Evolutionary conservation across 2,888 invertebrate species (phyloP).

Genomic region (Patella ulyssiponensis): DNA sequence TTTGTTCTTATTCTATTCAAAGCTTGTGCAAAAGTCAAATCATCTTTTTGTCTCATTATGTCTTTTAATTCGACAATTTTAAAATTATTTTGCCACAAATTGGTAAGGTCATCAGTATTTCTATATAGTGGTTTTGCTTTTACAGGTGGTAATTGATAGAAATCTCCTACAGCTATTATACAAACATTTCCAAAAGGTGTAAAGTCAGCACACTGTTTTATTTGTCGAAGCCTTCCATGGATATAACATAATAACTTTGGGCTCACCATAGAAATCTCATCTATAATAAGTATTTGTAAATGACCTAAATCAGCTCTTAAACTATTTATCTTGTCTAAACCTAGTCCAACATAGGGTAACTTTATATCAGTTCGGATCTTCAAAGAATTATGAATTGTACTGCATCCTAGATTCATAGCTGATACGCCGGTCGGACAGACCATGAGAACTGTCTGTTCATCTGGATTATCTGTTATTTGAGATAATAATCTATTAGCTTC

Average conservation of each 20-base stretch:
- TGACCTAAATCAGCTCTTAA: slow-evolving; percentile 15
- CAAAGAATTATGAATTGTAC: slow-evolving; percentile 14
- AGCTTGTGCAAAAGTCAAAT: slow-evolving; percentile 17
- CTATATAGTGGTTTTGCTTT: not conserved
- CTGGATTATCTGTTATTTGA: slow-evolving; percentile 3
- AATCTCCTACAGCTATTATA: slow-evolving; percentile 21
- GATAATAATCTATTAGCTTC: slow-evolving; percentile 20
- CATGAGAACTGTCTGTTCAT: slow-evolving; percentile 17
- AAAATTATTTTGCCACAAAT: slow-evolving; percentile 22
- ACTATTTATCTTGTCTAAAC: slow-evolving; percentile 5
- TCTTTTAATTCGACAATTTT: slow-evolving; percentile 20
- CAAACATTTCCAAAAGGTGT: slow-evolving; percentile 18
- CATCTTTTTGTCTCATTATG: slow-evolving; percentile 15
- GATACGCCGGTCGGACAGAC: slow-evolving; percentile 10
- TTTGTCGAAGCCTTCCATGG: slow-evolving; percentile 23
- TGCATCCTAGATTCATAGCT: slow-evolving; percentile 13
- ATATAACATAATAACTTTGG: slow-evolving; percentile 16
- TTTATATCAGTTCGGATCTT: not conserved
- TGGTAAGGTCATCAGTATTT: not conserved
- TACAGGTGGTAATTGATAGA: slow-evolving; percentile 29
- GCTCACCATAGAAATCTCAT: slow-evolving; percentile 23
- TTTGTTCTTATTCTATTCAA: slow-evolving; percentile 14
- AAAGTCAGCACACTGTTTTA: slow-evolving; percentile 15
- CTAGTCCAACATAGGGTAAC: slow-evolving; percentile 18
- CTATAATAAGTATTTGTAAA: slow-evolving; percentile 22